These are phyloP conservation scores for Rhinella marina DNA, from an alignment of 2,797 vertebrate genomes.

Conservation along the genomic window DNA sequence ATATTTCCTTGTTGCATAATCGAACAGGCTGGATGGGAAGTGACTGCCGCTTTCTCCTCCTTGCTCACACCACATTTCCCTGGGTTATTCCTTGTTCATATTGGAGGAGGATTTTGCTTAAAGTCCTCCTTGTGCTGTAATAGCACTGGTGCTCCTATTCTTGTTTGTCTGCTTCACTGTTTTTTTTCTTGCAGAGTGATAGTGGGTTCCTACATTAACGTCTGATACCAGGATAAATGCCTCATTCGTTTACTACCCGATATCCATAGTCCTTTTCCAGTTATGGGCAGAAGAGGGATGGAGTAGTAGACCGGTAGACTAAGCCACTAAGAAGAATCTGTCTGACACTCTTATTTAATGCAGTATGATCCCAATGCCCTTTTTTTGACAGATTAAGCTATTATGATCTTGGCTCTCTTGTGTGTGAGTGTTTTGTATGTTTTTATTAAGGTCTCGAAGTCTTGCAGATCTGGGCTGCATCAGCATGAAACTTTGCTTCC, in stretches of 20 bases:
- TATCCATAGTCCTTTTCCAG: slow-evolving; percentile 70
- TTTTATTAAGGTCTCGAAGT: slow-evolving; percentile 61
- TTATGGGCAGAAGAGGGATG: slow-evolving; percentile 66
- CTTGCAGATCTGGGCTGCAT: not conserved
- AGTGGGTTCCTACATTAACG: slow-evolving; percentile 72
- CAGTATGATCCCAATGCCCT: slow-evolving; percentile 36
- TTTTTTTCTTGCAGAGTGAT: slow-evolving; percentile 62
- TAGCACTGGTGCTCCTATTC: slow-evolving; percentile 79
- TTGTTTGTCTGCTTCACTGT: slow-evolving; percentile 70
- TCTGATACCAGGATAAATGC: slow-evolving; percentile 76
- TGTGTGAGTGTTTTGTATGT: slow-evolving; percentile 61
- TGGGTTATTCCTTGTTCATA: slow-evolving; percentile 64
- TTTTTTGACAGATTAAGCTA: slow-evolving; percentile 43
- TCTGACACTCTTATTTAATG: not conserved
- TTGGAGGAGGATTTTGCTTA: slow-evolving; percentile 22
- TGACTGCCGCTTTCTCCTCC: slow-evolving; percentile 64
- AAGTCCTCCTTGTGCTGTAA: slow-evolving; percentile 73
- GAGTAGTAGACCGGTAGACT: not conserved
- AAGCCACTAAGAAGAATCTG: not conserved
- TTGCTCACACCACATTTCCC: slow-evolving; percentile 67
- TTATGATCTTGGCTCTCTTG: slow-evolving; percentile 57
- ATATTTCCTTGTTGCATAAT: slow-evolving; percentile 70
- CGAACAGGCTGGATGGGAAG: slow-evolving; percentile 68
- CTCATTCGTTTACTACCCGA: slow-evolving; percentile 76
- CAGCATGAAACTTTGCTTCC: not conserved